phyloP scores from a whole-genome alignment of 2,888 invertebrate species.

The Erannis defoliaria region DNA sequence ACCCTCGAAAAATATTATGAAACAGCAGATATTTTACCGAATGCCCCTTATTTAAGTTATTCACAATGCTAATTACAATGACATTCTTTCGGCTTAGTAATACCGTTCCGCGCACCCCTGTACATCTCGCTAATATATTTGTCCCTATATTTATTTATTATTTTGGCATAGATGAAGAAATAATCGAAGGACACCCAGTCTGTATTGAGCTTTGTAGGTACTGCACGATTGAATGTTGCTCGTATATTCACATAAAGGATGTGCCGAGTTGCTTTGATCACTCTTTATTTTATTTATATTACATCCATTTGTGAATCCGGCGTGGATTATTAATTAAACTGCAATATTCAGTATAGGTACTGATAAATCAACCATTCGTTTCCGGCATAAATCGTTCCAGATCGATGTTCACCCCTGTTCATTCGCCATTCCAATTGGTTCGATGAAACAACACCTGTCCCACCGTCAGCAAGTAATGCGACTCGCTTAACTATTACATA shows the following conservation, averaged over 20 bases:
- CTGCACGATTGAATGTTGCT: background rate
- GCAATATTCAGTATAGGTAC: background rate
- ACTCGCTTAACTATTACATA: too few species aligned
- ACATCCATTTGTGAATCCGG: background rate
- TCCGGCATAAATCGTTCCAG: conserved; percentile 16
- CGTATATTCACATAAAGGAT: background rate
- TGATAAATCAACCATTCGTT: conserved; percentile 7
- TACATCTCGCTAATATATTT: too few species aligned
- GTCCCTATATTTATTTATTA: too few species aligned
- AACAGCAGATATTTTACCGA: too few species aligned
- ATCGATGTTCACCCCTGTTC: conserved; percentile 16
- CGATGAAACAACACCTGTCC: background rate
- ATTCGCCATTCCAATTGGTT: conserved; percentile 1
- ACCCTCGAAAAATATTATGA: too few species aligned
- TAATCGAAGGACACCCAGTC: too few species aligned
- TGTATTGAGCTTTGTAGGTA: too few species aligned
- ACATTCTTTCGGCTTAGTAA: too few species aligned
- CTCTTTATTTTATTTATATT: background rate
- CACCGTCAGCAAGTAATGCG: background rate
- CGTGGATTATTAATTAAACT: conserved; percentile 2
- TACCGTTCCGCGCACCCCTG: too few species aligned
- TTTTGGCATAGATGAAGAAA: too few species aligned
- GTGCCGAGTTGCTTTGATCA: background rate
- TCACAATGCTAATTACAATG: too few species aligned
- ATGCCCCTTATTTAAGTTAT: too few species aligned